Conservation (phyloP, 2,888 invertebrate species). For the Lysandra bellargus region DNA sequence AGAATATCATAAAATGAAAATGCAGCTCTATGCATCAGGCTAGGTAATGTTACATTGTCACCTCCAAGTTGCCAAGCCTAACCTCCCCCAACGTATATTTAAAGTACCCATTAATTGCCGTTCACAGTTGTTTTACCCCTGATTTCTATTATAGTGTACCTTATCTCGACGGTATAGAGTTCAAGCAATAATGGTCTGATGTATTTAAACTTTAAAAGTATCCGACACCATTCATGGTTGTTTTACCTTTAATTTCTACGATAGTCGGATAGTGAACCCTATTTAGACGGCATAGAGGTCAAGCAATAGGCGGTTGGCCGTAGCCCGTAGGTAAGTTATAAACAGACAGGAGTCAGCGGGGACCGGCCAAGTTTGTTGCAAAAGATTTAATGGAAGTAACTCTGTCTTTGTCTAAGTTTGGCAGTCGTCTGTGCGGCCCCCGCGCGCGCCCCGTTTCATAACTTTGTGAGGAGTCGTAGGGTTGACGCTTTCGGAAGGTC, state of each 20-base stretch:
- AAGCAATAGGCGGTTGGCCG: conserved; percentile 23
- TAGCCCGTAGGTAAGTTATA: conserved; percentile 37
- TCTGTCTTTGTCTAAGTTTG: conserved; percentile 76
- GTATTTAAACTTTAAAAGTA: background rate
- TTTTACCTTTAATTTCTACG: background rate
- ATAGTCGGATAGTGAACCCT: background rate
- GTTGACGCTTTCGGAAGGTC: conserved; percentile 44
- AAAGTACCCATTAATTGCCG: background rate
- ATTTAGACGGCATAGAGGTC: background rate
- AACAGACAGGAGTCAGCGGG: conserved; percentile 60
- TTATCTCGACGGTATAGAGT: too few relatives aligned
- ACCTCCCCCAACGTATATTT: conserved; percentile 2
- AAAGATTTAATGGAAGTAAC: conserved; percentile 79
- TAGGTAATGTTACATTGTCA: background rate
- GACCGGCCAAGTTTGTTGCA: conserved; percentile 68
- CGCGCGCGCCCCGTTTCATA: conserved; percentile 56
- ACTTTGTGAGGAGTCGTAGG: conserved; percentile 55
- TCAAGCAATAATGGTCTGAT: background rate
- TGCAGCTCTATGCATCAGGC: background rate
- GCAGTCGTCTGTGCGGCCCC: conserved; percentile 59
- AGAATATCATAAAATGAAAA: background rate
- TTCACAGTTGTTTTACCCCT: too few relatives aligned
- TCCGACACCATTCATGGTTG: background rate
- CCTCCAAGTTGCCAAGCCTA: background rate
- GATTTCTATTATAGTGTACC: too few relatives aligned